Evolutionary conservation across 2,888 invertebrate species (phyloP).

Genomic region (Biston betularia): DNA sequence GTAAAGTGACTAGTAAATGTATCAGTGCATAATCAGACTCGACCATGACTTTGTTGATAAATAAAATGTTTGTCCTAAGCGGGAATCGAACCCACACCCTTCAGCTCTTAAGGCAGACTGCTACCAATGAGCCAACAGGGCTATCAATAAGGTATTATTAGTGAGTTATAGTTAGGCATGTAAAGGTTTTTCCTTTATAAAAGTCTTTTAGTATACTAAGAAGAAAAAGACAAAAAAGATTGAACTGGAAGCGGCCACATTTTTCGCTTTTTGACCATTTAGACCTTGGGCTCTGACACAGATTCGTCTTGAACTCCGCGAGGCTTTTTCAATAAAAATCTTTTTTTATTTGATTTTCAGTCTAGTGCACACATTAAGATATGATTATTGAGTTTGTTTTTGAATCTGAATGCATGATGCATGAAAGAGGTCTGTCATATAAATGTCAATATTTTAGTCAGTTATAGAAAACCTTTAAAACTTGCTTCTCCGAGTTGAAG

Average conservation of each 20-base stretch:
- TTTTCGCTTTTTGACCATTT: background rate
- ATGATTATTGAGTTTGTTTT: conserved; percentile 26
- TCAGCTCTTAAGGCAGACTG: too few relatives aligned
- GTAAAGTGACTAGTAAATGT: too few relatives aligned
- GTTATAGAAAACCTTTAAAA: background rate
- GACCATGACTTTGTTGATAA: too few relatives aligned
- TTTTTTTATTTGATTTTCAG: conserved; percentile 31
- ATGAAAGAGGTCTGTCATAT: conserved; percentile 6
- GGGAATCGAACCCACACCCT: too few relatives aligned
- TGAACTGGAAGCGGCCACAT: background rate
- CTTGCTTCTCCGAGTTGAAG: background rate
- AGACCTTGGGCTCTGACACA: conserved; percentile 7
- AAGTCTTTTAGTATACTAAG: background rate
- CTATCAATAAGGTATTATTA: too few relatives aligned
- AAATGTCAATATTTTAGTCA: background rate
- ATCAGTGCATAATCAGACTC: too few relatives aligned
- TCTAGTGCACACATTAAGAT: conserved; percentile 29
- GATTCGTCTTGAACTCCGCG: conserved; percentile 21
- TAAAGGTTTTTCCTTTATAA: too few relatives aligned
- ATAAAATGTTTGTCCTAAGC: too few relatives aligned
- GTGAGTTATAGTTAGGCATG: too few relatives aligned
- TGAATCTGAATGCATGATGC: background rate
- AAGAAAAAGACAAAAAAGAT: background rate
- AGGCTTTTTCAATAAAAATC: conserved; percentile 36
- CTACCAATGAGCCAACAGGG: too few relatives aligned